These are phyloP conservation scores for Thamnophis sirtalis DNA, from an alignment of 2,113 vertebrate species.

Conservation along the genomic window DNA sequence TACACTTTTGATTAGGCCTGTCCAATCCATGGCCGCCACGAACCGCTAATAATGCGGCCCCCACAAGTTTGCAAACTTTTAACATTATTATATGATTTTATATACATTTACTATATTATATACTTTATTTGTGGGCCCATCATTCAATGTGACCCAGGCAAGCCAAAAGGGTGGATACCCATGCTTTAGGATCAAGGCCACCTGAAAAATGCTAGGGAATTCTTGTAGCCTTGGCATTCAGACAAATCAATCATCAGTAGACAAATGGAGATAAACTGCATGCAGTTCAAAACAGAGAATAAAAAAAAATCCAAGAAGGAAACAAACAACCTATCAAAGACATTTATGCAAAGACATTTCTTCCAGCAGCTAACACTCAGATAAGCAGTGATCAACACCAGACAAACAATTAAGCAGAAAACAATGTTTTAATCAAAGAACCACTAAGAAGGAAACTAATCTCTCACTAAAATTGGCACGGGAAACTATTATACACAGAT, in stretches of 20 bases:
- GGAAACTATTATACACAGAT: neutral
- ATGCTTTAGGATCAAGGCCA: neutral
- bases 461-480: neutral
- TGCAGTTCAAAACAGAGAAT: neutral
- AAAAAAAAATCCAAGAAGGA: neutral
- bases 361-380: neutral
- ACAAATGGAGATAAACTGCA: neutral
- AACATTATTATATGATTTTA: neutral
- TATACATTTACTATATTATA: neutral
- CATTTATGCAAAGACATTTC: neutral
- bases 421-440: neutral
- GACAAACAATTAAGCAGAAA: neutral
- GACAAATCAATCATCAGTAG: neutral
- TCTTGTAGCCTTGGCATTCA: neutral
- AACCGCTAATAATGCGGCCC: neutral
- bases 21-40: neutral
- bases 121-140: neutral
- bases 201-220: neutral
- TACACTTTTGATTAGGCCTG: neutral
- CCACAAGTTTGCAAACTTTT: neutral
- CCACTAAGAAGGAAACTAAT: neutral
- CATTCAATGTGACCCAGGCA: neutral
- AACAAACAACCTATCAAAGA: neutral
- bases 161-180: neutral
- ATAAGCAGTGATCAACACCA: neutral